Percentiles rank a stretch among this genome's conserved stretches.
phyloP scores from a whole-genome alignment of 1,140 invertebrate genomes.

The Magallana angulata region DNA sequence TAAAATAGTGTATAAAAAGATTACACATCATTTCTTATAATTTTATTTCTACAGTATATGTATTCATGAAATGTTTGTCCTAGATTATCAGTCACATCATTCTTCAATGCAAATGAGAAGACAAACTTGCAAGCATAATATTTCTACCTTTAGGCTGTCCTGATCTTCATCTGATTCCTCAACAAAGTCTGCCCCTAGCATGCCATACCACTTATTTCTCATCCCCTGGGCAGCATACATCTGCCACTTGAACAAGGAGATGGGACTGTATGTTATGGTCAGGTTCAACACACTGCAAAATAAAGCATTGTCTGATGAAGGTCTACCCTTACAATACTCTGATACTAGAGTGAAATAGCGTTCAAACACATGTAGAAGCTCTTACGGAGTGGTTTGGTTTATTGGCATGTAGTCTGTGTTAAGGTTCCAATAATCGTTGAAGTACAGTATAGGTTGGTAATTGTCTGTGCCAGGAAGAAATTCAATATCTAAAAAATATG shows the following conservation, averaged over 20 bases:
- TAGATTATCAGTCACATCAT: no score
- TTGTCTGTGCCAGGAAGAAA: conserved; percentile 90
- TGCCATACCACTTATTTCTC: conserved; percentile 83
- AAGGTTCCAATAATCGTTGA: conserved; percentile 99
- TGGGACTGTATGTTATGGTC: conserved; percentile 93
- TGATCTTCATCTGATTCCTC: conserved; percentile 93
- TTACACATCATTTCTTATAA: neutral
- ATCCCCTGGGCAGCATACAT: conserved; percentile 95
- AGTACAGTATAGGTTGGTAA: conserved; percentile 96
- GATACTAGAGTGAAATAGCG: no score
- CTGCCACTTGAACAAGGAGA: conserved; percentile 98
- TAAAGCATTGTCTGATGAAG: neutral
- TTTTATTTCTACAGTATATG: neutral
- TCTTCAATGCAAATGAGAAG: no score
- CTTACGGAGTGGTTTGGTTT: conserved; percentile 89
- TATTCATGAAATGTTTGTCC: neutral
- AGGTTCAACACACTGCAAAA: conserved; percentile 80
- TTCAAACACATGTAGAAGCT: no score
- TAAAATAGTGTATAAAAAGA: no score
- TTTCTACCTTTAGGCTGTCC: conserved; percentile 91
- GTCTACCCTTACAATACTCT: no score
- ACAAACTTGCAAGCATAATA: neutral
- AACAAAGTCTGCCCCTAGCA: conserved; percentile 82
- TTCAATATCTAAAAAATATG: conserved; percentile 85
- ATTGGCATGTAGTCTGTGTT: conserved; percentile 96